phyloP scores from a whole-genome alignment of 2,797 vertebrate genomes.

The Urocyon cinereoargenteus region DNA sequence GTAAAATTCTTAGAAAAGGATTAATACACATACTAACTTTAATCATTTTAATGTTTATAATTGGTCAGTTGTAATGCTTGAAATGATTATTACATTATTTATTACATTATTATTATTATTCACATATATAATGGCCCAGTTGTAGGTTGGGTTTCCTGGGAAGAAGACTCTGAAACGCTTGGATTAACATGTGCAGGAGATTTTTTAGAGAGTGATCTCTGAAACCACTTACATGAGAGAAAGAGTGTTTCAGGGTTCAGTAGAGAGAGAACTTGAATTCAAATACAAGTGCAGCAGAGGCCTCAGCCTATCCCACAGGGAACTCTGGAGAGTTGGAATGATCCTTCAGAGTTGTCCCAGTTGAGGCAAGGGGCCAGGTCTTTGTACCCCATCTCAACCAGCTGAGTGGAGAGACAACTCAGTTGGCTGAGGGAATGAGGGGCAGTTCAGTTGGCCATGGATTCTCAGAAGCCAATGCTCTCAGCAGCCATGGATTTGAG shows the following conservation, averaged over 20 bases:
- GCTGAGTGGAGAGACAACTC: not conserved
- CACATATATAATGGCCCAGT: not conserved
- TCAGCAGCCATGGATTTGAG: not conserved
- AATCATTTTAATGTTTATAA: constrained; percentile 30
- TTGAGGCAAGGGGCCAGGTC: not conserved
- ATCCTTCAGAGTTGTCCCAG: not conserved
- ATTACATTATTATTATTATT: not conserved
- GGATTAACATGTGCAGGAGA: not conserved
- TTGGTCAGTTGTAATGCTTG: not conserved
- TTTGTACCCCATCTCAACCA: not conserved
- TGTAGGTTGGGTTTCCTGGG: not conserved
- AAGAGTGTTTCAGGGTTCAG: not conserved
- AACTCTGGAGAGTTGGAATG: not conserved
- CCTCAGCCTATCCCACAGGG: not conserved
- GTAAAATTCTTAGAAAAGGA: constrained; percentile 16
- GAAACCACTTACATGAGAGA: not conserved
- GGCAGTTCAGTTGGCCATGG: not conserved
- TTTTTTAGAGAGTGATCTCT: not conserved
- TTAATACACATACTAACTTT: not conserved
- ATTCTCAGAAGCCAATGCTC: not conserved
- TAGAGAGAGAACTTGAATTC: not conserved
- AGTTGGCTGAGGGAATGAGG: not conserved
- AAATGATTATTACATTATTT: constrained; percentile 26
- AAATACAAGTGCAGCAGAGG: not conserved
- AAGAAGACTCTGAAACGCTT: not conserved